Base-by-base conservation (phyloP, 2,113 vertebrate genomes). In the Python bivittatus region DNA sequence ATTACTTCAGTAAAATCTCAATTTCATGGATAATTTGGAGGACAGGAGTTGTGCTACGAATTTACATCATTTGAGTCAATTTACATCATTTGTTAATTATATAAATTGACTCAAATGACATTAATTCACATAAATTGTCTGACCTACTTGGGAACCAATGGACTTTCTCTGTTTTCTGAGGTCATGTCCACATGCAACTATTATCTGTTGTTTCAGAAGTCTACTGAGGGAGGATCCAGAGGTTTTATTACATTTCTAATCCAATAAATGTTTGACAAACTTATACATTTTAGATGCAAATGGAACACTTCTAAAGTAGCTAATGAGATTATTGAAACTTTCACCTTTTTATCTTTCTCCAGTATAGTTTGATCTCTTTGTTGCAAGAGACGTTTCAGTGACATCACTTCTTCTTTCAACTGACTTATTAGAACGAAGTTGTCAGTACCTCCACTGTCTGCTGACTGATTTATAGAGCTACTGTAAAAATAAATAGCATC, bases 361-460 rank as follows among this genome's bases (percentile, higher is more conserved):
- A 99, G 97, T 94, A 99, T 99, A 84, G 99, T 99, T 96, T 99
- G 99, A 97, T 99, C 99, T 97, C 98, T 98, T 92, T 99, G 99
- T 96, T 99, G 99, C 94, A 99, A 97, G 92, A 99, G 98, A 95
- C 99, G 98, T 96, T 99, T 99, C 94, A 99, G 97, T 64, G 99
- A 99, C 99, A 99, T 99, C 93, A 99, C 99, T 97, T 99, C 99
- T 97, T 99, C 99, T 97, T 99, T 99, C 97, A 99, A 98, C 95
- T 99, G 99, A 96, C 99, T 99, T 98, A 99, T 99, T 95, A 99
- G 98, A 95, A 99, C 99, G 96, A 99, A 99, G 97, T 99, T 99
- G 98, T 99, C 99, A 4, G 99, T 99, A 96, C 99, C 99, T 90
- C 99, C 99, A 94, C 98, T 99, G 97, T 99, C 99, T 98, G 99